A percentile compares a stretch with the other conserved stretches of the same genome.
These are phyloP conservation scores for Rousettus madagascariensis DNA, from an alignment of 2,797 vertebrate species.

Conservation along the genomic window DNA sequence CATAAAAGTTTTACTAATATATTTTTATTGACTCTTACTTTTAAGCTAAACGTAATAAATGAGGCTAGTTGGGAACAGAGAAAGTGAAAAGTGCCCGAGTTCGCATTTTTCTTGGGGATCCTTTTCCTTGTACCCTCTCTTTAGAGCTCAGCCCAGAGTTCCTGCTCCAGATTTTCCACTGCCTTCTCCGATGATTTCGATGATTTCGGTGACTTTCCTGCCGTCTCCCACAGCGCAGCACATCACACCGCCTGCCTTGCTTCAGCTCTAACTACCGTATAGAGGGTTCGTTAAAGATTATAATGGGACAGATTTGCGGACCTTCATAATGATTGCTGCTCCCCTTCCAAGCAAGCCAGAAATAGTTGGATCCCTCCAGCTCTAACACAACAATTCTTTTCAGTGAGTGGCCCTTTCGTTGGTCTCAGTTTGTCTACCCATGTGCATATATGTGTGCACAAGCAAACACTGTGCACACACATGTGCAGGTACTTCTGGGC, in stretches of 20 bases:
- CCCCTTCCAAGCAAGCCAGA: not conserved
- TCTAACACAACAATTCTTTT: not conserved
- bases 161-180: not conserved
- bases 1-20: not conserved
- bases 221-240: not conserved
- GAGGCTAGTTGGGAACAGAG: not conserved
- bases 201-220: not conserved
- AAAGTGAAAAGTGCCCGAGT: not conserved
- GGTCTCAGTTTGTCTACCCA: too few relatives aligned
- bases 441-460: not conserved
- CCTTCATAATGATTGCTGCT: not conserved
- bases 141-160: not conserved
- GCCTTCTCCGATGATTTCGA: not conserved
- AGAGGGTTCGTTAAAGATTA: not conserved
- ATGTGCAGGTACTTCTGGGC: fast-evolving
- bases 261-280: not conserved
- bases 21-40: not conserved
- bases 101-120: not conserved
- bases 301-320: not conserved
- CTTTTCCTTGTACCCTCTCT: not conserved
- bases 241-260: not conserved
- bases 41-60: not conserved
- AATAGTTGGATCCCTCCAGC: not conserved
- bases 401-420: not conserved
- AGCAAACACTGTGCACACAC: not conserved